Evolutionary conservation across 2,888 invertebrate genomes (phyloP), one percentile per base, ranked within the genome.

Genomic region (Panopea generosa): DNA sequence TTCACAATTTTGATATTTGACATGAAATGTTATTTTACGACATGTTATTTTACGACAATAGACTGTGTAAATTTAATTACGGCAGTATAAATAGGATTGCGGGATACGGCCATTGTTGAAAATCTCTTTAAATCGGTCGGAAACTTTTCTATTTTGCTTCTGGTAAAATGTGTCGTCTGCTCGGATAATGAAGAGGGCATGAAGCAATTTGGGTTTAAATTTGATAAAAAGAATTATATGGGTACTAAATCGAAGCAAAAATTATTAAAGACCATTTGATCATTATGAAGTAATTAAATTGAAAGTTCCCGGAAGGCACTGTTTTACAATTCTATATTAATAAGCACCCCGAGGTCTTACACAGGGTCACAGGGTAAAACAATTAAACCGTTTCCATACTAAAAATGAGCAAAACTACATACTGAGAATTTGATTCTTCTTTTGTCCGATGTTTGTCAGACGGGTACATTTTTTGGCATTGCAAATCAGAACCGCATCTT

Each of bases 51-150:
- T 69, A 29, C 50, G 57, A 69, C 63, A 57, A 68, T 69, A 59
- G 40, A 20, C 63, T 74, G 74, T 74, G 69, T 69, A 74, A 62
- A 74, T 74, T 74, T 74, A 74, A 74, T 74, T 69, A 63, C 63
- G 40, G 40, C 68, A 63, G 47, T 47, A 59, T 59, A 63, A 74
- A 74, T 55, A 63, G 63, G 56, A 52, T 68, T 68, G 57, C 20
- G 33, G 33, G 60, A 60, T 49, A 33, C 33, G 11, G 11, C 33
- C 11, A 7, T 33, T 33, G 33, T 33, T 47, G 40, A 45, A 49
- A 47, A 45, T 53, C 20, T 53, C 60, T 65, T 49, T 59, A 72
- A 66, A 33, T 59, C 45, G 47, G 53, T 38, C 50, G 63, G 57
- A 72, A 45, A 52, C 4, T 27, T 55, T 24, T 65, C 72, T 72